Base-by-base conservation (phyloP, 1,140 invertebrate genomes). In the Diabrotica undecimpunctata region DNA sequence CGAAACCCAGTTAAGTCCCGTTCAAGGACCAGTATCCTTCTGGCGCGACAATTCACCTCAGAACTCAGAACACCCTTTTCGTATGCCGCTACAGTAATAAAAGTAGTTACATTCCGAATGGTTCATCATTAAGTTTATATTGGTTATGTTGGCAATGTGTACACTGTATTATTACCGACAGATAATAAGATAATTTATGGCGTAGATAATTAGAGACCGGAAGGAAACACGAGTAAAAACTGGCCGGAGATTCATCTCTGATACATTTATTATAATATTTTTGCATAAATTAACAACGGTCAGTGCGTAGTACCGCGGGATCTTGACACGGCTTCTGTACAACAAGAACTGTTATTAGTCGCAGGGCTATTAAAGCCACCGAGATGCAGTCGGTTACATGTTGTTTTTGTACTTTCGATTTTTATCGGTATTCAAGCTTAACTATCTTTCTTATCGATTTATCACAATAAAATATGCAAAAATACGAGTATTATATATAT, bases 221-320 rank as follows among this genome's bases (percentile, higher is more conserved):
- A 78, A 78, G 77, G 77, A 78, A 78, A 78, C 71, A 70, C 77
- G 71, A 74, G 74, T 74, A 77, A 77, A 77, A 77, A 76, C 77
- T 72, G 71, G 67, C 70, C 74, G 72, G 72, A 77, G 77, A 78
- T 78, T 76, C 75, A 78, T 78, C 77, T 77, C 72, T 63, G 75
- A 78, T 78, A 78, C 77, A 77, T 78, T 72, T 72, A 78, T 78
- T 78, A 72, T 37, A 74, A 78, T 78, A 72, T 66, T 72, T 78
- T 78, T 70, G 71, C 77, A 78, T 78, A 74, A 71, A 54, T 77
- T 76, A 74, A 72, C 71, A 77, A 68, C 61, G 61, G 61, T 62
- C 61, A 62, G 53, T 62, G 61, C 25, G 61, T 62, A 25, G 25
- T 25, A n/a, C 52, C 53, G 61, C 53, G 61, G 61, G 58, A 60